Base-by-base conservation (phyloP, 1,140 invertebrate genomes). In the Aphidius gifuensis region DNA sequence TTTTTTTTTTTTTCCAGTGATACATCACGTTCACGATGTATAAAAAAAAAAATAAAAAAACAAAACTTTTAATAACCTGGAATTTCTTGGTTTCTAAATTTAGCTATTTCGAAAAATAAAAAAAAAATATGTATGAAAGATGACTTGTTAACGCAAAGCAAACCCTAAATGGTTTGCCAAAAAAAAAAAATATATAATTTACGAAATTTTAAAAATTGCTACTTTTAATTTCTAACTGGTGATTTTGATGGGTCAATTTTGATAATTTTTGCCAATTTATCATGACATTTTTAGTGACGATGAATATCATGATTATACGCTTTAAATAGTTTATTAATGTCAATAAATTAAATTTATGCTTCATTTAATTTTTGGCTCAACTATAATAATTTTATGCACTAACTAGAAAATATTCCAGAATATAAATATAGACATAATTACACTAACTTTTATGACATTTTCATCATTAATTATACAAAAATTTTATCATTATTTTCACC, bases 61-160 rank as follows among this genome's bases (percentile, higher is more conserved):
- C 16, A 77, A 76, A 62, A 78, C 77, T 78, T 78, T 76, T 78
- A 80, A 79, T 77, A 80, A 79, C 65, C 74, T 76, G 76, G 74
- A 64, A 64, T 64, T 56, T 64, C 38, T 44, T 61, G 40, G 6
- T 55, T 54, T 60, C 23, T 32, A 32, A 32, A 32, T 32, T 32
- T 32, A 32, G 23, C 58, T 63, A 57, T 64, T 60, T 60, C 61
- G 58, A 43, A 50, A 40, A 40, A 57, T n/a, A 49, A 46, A 48
- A 54, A 58, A 47, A 5, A 42, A 9, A 21, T 43, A 32, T 56
- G 57, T 55, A 46, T 60, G 32, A 21, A 38, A 39, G 39, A 43
- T 43, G 21, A n/a, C 47, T 57, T 32, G 54, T 49, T 62, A 16
- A 16, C n/a, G 16, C 21, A 38, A 11, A 47, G 40, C 49, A 39